These are phyloP conservation scores for Timema cristinae DNA, from an alignment of 2,888 invertebrate species.

Conservation along the genomic window DNA sequence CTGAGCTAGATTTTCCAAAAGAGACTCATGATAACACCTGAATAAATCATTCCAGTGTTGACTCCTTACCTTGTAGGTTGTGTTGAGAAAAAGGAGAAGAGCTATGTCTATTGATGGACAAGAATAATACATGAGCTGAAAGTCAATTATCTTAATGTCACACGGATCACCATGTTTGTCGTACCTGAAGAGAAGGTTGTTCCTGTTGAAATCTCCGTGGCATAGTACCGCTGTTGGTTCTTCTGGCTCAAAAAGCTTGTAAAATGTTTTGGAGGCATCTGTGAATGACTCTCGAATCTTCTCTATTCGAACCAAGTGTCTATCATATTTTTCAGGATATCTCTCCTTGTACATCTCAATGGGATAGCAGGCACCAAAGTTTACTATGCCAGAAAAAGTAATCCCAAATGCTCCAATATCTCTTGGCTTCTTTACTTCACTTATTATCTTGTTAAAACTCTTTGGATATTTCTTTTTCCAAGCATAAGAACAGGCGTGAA, in stretches of 20 bases:
- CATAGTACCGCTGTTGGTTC: constrained; percentile 38
- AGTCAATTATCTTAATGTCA: constrained; percentile 30
- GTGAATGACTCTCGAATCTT: constrained; percentile 36
- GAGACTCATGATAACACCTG: constrained; percentile 34
- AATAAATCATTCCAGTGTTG: constrained; percentile 37
- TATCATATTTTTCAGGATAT: neutral
- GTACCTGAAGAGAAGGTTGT: constrained; percentile 44
- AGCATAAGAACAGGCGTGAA: constrained; percentile 40
- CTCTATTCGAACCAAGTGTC: neutral
- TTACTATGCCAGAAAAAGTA: neutral
- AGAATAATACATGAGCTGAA: constrained; percentile 34
- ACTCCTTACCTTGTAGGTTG: constrained; percentile 37
- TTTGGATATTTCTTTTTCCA: constrained; percentile 11
- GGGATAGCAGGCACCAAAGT: neutral
- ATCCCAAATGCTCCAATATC: neutral
- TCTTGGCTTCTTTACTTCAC: neutral
- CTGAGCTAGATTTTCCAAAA: constrained; percentile 19
- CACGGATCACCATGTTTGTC: constrained; percentile 32
- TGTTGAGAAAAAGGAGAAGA: constrained; percentile 42
- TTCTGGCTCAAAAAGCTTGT: constrained; percentile 7
- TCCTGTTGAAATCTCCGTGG: constrained; percentile 45
- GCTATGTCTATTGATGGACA: constrained; percentile 43
- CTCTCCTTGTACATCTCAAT: neutral
- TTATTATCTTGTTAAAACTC: neutral
- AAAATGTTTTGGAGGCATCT: constrained; percentile 26